These are phyloP conservation scores for Mustela lutreola DNA, from an alignment of 2,113 vertebrate genomes.

Conservation along the genomic window DNA sequence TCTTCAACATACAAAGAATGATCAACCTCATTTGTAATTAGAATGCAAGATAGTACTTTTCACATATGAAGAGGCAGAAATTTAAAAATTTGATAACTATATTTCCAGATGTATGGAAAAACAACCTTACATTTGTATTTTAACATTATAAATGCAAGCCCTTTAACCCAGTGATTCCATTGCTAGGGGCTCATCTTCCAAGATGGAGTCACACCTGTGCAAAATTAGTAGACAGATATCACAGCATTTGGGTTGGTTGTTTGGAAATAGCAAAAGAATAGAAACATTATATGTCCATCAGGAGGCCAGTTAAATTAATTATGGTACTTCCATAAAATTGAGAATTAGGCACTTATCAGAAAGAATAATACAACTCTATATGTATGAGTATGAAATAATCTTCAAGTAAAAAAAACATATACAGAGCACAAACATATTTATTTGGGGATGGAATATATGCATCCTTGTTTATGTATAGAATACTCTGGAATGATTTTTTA, in stretches of 20 bases:
- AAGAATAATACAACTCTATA: neutral
- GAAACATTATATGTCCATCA: neutral
- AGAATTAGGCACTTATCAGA: conserved; percentile 10
- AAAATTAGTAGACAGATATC: neutral
- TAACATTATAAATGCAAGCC: neutral
- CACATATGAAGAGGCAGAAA: neutral
- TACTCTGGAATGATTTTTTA: neutral
- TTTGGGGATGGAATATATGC: neutral
- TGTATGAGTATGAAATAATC: neutral
- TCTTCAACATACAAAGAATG: conserved; percentile 18
- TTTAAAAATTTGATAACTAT: neutral
- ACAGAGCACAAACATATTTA: neutral
- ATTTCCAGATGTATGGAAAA: neutral
- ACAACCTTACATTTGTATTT: neutral
- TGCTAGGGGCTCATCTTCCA: neutral
- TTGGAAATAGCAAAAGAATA: neutral
- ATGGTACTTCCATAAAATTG: neutral
- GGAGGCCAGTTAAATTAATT: neutral
- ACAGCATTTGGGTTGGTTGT: neutral
- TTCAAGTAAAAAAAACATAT: neutral
- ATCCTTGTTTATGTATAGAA: neutral
- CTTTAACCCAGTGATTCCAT: neutral
- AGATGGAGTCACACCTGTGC: neutral
- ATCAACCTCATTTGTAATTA: conserved; percentile 2
- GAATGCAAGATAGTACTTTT: conserved; percentile 2